Evolutionary conservation across 2,113 vertebrate species (phyloP), one percentile per base, ranked within the genome.

Genomic region (Terrapene triunguis): DNA sequence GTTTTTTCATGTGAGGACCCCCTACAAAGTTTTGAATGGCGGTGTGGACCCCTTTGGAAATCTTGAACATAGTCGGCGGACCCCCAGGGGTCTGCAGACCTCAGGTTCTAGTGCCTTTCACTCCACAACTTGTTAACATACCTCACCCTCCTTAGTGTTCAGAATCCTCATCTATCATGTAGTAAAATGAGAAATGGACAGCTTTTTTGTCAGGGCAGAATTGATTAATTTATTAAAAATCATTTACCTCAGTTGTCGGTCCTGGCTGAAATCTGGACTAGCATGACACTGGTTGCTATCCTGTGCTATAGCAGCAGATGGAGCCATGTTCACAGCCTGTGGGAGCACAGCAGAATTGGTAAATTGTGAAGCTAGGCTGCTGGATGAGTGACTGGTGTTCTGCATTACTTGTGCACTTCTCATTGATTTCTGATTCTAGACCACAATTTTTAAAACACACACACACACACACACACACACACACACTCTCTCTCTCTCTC

Each of bases 211-310:
- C n/a, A 54, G n/a, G 48, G 11, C 22, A 47, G 13, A 78, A 47
- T 27, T 47, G 25, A 44, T 47, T 44, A 72, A n/a, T 42, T 81
- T 65, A 42, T 69, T 79, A 78, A 25, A 84, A 53, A 62, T 53
- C 5, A 83, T 84, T 92, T 96, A 98, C 98, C 98, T 98, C 94
- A 98, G 97, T 95, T 99, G 98, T 92, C 97, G 97, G 83, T 98
- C 98, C 3, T 98, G 98, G 97, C 98, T 94, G 89, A 98, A 98
- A 96, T 97, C 98, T 1, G 97, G 84, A 85, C 90, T 93, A 54
- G 95, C 85, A n/a, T 95, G 97, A 94, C 96, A 92, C 62, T 90
- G 98, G 83, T 86, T 95, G 95, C 86, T 84, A 2, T 97, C 97
- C 92, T 96, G 97, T 42, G 95, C 29, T 84, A 91, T 14, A 10